Percentiles rank a stretch among this genome's conserved stretches.
phyloP scores from a whole-genome alignment of 1,140 invertebrate species.

The Rhysida immarginata region DNA sequence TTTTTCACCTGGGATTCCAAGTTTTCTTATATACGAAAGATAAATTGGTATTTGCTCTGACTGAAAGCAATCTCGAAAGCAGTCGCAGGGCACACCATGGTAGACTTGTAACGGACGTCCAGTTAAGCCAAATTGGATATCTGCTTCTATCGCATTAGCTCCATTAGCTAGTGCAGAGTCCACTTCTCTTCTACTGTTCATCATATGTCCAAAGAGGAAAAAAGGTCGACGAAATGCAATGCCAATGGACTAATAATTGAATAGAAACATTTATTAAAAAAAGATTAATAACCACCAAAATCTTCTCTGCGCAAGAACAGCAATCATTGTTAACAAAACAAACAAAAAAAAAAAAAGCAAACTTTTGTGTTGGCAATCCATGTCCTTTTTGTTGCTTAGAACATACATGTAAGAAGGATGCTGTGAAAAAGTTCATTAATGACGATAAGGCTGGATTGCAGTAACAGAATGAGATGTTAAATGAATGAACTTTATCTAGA shows the following conservation, averaged over 20 bases:
- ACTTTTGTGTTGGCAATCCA: no score
- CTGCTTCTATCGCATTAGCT: conserved; percentile 13
- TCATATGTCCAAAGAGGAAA: conserved; percentile 15
- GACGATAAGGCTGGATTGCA: no score
- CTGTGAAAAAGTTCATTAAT: no score
- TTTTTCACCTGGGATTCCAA: background rate
- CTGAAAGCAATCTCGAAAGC: conserved; percentile 7
- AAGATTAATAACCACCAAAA: no score
- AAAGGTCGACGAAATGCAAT: conserved; percentile 12
- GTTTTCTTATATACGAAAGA: background rate
- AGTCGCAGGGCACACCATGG: conserved; percentile 15
- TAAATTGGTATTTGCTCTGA: background rate
- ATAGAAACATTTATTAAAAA: no score
- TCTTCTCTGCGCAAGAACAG: no score
- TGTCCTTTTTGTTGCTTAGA: no score
- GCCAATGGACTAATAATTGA: background rate
- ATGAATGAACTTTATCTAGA: no score
- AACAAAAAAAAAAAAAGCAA: no score
- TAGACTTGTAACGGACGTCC: conserved; percentile 8
- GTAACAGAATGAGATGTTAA: no score
- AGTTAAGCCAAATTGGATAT: conserved; percentile 9
- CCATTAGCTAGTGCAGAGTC: conserved; percentile 8
- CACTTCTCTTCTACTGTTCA: conserved; percentile 8
- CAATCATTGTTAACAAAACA: no score
- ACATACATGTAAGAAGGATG: no score